These are phyloP conservation scores for Paratilapia polleni DNA, from an alignment of 2,113 vertebrate species.

Conservation along the genomic window DNA sequence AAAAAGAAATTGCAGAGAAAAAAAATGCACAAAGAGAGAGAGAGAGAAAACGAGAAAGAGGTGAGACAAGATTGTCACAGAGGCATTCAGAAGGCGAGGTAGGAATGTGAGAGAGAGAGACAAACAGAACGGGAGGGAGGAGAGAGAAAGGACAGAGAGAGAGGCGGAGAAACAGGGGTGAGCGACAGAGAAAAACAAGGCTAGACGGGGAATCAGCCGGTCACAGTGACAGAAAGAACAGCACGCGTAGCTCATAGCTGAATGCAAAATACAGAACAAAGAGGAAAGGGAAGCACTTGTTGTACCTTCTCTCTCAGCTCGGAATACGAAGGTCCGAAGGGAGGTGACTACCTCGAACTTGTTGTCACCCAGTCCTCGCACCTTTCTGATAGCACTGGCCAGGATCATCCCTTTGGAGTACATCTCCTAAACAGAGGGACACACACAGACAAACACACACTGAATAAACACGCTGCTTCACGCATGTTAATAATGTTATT, in stretches of 20 bases:
- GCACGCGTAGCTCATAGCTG: background rate
- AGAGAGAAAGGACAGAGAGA: background rate
- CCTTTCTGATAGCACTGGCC: slow-evolving; percentile 84
- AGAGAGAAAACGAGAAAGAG: background rate
- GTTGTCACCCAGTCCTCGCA: slow-evolving; percentile 89
- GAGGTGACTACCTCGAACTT: slow-evolving; percentile 93
- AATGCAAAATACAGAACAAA: slow-evolving; percentile 1
- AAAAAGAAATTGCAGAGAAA: background rate
- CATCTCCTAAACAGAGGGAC: slow-evolving; percentile 84
- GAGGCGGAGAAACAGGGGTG: background rate
- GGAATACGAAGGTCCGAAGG: slow-evolving; percentile 91
- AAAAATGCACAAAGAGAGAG: background rate
- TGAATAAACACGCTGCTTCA: slow-evolving; percentile 11
- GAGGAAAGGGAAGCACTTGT: background rate
- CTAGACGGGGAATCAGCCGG: slow-evolving; percentile 33
- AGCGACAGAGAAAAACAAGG: slow-evolving; percentile 30
- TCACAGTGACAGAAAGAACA: slow-evolving; percentile 31
- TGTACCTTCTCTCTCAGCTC: slow-evolving; percentile 93
- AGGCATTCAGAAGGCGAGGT: slow-evolving; percentile 23
- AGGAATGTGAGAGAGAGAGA: background rate
- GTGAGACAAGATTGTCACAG: slow-evolving; percentile 6
- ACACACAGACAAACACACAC: background rate
- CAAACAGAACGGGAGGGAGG: background rate
- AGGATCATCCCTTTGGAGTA: slow-evolving; percentile 96
- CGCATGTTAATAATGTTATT: slow-evolving; percentile 23